phyloP scores from a whole-genome alignment of 2,888 invertebrate genomes.

The Proisotoma minuta region DNA sequence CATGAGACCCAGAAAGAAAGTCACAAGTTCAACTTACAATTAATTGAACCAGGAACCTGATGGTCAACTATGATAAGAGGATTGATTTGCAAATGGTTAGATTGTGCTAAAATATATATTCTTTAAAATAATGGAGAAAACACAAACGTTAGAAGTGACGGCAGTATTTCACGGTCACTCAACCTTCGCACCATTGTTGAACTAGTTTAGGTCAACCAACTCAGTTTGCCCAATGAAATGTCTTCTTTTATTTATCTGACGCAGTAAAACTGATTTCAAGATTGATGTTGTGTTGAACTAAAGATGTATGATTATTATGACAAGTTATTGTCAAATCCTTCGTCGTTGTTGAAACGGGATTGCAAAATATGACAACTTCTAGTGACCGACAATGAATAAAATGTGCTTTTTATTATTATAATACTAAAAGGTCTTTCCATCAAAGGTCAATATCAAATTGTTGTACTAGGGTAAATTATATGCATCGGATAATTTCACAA shows the following conservation, averaged over 20 bases:
- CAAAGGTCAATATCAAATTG: too few relatives aligned
- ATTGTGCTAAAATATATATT: not conserved
- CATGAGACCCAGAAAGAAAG: too few relatives aligned
- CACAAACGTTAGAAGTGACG: not conserved
- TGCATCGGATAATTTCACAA: not conserved
- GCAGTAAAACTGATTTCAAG: too few relatives aligned
- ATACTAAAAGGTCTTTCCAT: too few relatives aligned
- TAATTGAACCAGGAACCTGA: not conserved
- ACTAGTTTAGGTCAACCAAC: not conserved
- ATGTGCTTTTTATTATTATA: too few relatives aligned
- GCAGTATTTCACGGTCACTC: slow-evolving; percentile 13
- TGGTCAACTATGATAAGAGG: not conserved
- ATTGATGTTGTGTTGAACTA: too few relatives aligned
- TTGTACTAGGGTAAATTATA: not conserved
- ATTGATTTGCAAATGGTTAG: not conserved
- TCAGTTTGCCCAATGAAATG: too few relatives aligned
- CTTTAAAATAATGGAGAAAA: not conserved
- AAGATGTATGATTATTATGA: not conserved
- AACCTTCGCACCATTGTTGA: slow-evolving; percentile 8
- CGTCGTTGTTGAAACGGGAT: too few relatives aligned
- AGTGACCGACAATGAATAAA: too few relatives aligned
- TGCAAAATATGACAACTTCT: too few relatives aligned
- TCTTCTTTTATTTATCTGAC: not conserved
- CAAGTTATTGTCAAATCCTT: too few relatives aligned
- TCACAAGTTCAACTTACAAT: not conserved